phyloP scores from a whole-genome alignment of 2,888 invertebrate species.

The Operophtera brumata region DNA sequence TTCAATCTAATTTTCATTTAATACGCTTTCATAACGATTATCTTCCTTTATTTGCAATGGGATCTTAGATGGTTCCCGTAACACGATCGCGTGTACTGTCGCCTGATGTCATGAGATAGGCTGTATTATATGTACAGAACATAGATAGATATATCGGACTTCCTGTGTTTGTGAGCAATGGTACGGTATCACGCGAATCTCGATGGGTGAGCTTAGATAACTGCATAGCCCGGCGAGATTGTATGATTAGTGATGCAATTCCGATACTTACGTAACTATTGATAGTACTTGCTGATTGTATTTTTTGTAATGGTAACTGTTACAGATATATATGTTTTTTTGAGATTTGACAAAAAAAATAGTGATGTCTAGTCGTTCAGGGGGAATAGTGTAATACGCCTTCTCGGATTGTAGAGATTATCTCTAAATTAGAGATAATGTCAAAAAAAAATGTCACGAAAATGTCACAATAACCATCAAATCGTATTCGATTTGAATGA shows the following conservation, averaged over 20 bases:
- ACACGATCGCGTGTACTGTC: conserved; percentile 32
- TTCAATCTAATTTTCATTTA: conserved; percentile 17
- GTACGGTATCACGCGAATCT: conserved; percentile 32
- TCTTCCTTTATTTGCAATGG: conserved; percentile 13
- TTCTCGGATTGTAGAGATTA: too few species aligned
- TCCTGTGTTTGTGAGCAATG: conserved; percentile 33
- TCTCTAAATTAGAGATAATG: too few species aligned
- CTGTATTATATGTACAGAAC: conserved; percentile 15
- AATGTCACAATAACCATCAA: too few species aligned
- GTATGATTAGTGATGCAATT: conserved; percentile 31
- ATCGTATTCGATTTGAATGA: too few species aligned
- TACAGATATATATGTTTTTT: background rate
- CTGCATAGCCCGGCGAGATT: conserved; percentile 24
- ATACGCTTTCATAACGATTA: conserved; percentile 9
- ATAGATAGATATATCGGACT: conserved; percentile 25
- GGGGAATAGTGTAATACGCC: too few species aligned
- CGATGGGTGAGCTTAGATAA: conserved; percentile 30
- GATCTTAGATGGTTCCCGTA: conserved; percentile 24
- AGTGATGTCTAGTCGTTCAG: too few species aligned
- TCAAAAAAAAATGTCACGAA: too few species aligned
- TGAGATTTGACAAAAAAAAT: too few species aligned
- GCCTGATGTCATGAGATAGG: conserved; percentile 26
- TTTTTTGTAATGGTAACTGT: conserved; percentile 1
- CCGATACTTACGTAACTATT: conserved; percentile 26
- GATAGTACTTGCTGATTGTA: conserved; percentile 19